Evolutionary conservation across 2,113 vertebrate species (phyloP).

Genomic region (Sylvia atricapilla): DNA sequence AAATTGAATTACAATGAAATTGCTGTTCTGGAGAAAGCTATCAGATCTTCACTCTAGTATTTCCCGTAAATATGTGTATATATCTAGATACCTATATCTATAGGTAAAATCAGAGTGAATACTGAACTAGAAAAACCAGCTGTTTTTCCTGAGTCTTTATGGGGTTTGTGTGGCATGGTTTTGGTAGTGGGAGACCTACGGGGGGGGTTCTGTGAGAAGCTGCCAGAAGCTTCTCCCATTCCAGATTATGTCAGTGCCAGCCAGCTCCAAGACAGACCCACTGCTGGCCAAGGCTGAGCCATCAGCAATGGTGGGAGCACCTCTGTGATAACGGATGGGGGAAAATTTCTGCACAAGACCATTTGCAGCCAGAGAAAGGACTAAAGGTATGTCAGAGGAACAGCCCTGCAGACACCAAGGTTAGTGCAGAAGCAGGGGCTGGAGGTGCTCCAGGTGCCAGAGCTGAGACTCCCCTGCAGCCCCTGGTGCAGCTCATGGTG

Average conservation of each 20-base stretch:
- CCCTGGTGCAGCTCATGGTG: rapidly evolving
- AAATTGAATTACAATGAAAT: background rate
- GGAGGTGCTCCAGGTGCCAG: rapidly evolving
- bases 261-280: background rate
- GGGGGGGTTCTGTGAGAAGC: background rate
- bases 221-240: background rate
- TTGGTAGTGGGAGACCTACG: background rate
- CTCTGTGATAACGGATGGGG: background rate
- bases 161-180: background rate
- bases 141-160: background rate
- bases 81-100: background rate
- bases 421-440: background rate
- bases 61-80: background rate
- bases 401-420: background rate
- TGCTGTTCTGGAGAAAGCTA: background rate
- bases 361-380: background rate
- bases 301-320: background rate
- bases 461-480: background rate
- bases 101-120: background rate
- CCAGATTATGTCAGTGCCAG: background rate
- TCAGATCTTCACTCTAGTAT: background rate
- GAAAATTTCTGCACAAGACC: background rate
- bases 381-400: background rate
- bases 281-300: background rate
- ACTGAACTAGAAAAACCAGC: background rate